Percentiles rank a stretch among this genome's conserved stretches.
Evolutionary conservation across 2,113 vertebrate species (phyloP).

Genomic region (Clarias batrachus): DNA sequence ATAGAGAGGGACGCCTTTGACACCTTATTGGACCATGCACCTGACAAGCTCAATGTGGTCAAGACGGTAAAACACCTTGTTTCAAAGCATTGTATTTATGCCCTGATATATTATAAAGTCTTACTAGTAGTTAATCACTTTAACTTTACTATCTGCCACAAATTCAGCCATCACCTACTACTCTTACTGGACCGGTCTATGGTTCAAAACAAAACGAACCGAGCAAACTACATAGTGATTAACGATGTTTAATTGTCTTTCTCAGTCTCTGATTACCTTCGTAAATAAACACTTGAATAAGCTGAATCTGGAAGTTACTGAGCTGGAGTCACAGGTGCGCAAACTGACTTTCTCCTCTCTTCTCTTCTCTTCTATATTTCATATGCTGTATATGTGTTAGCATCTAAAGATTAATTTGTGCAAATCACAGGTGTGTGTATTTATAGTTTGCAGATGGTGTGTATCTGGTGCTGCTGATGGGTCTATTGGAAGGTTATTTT

Average conservation of each 20-base stretch:
- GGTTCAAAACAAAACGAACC: no score
- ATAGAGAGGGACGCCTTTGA: conserved; percentile 85
- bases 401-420: neutral
- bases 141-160: neutral
- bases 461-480: conserved; percentile 93
- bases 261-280: conserved; percentile 83
- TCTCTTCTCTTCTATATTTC: neutral
- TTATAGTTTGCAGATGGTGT: conserved; percentile 95
- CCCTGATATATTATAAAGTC: neutral
- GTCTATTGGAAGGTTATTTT: conserved; percentile 91
- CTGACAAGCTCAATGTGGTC: conserved; percentile 84
- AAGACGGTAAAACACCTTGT: conserved; percentile 75
- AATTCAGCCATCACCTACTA: neutral
- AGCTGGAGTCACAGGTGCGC: conserved; percentile 82
- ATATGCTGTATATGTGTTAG: neutral
- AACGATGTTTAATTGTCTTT: neutral
- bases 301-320: conserved; percentile 84
- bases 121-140: neutral
- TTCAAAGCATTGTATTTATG: neutral
- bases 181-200: no score
- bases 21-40: conserved; percentile 83
- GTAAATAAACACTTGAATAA: conserved; percentile 88
- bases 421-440: conserved; percentile 35
- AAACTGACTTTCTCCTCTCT: neutral
- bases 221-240: no score